Conservation (phyloP, 2,797 vertebrate genomes). For the Micromesistius poutassou region DNA sequence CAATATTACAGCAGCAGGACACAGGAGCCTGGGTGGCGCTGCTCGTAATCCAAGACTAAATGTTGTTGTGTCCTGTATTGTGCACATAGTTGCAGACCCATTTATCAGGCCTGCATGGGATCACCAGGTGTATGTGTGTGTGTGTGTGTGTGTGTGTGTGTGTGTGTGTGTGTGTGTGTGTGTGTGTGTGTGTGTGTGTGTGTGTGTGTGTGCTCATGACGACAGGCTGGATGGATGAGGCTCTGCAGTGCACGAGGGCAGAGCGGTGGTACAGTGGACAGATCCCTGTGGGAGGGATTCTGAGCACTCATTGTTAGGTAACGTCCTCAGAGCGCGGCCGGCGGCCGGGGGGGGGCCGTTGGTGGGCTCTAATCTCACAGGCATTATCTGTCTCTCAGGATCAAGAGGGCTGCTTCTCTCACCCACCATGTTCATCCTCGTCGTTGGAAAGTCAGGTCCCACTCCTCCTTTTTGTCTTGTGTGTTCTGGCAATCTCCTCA, state of each 20-base stretch:
- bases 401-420: conserved; percentile 34
- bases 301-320: conserved; percentile 62
- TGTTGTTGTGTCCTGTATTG: background rate
- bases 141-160: conserved; percentile 11
- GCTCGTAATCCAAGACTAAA: background rate
- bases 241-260: conserved; percentile 1
- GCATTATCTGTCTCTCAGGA: conserved; percentile 57
- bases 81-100: background rate
- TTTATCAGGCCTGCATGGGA: background rate
- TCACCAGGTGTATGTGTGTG: background rate
- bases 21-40: background rate
- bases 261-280: conserved; percentile 34
- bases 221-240: background rate
- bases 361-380: conserved; percentile 61
- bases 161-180: conserved; percentile 9
- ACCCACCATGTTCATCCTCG: conserved; percentile 21
- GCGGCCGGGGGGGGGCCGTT: conserved; percentile 44
- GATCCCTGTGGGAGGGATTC: conserved; percentile 37
- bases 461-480: background rate
- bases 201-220: background rate
- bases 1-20: background rate
- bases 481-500: background rate
- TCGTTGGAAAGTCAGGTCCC: conserved; percentile 2
- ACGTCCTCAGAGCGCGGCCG: conserved; percentile 54
- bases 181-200: conserved; percentile 6